Evolutionary conservation across 2,888 invertebrate species (phyloP).

Genomic region (Ernsta delagoae): DNA sequence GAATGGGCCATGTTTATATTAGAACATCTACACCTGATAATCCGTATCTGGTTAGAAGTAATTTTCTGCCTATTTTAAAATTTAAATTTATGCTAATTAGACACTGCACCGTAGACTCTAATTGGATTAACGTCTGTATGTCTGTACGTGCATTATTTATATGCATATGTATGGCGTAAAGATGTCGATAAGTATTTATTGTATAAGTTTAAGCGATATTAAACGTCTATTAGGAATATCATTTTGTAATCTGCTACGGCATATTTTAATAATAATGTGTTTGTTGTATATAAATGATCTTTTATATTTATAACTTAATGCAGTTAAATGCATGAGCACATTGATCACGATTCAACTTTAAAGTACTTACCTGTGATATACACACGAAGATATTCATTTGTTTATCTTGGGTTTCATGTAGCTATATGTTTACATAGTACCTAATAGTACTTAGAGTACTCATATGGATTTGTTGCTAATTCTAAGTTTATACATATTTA

Average conservation of each 20-base stretch:
- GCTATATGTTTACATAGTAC: background rate
- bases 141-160: slow-evolving; percentile 39
- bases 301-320: slow-evolving; percentile 5
- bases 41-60: slow-evolving; percentile 58
- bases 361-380: background rate
- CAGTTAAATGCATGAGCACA: background rate
- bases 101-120: slow-evolving; percentile 64
- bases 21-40: slow-evolving; percentile 56
- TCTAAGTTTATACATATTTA: too few relatives aligned
- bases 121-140: slow-evolving; percentile 70
- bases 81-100: slow-evolving; percentile 78
- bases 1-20: slow-evolving; percentile 24
- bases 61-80: slow-evolving; percentile 72
- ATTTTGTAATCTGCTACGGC: slow-evolving; percentile 9
- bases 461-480: background rate
- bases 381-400: background rate
- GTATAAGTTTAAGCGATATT: slow-evolving; percentile 26
- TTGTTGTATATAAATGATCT: background rate
- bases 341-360: slow-evolving; percentile 3
- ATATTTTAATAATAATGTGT: slow-evolving; percentile 19
- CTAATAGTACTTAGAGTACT: background rate
- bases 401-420: background rate
- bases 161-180: slow-evolving; percentile 45
- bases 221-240: slow-evolving; percentile 11
- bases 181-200: slow-evolving; percentile 46